Base-by-base conservation (phyloP, 2,888 invertebrate genomes). In the Geotrupes spiniger region DNA sequence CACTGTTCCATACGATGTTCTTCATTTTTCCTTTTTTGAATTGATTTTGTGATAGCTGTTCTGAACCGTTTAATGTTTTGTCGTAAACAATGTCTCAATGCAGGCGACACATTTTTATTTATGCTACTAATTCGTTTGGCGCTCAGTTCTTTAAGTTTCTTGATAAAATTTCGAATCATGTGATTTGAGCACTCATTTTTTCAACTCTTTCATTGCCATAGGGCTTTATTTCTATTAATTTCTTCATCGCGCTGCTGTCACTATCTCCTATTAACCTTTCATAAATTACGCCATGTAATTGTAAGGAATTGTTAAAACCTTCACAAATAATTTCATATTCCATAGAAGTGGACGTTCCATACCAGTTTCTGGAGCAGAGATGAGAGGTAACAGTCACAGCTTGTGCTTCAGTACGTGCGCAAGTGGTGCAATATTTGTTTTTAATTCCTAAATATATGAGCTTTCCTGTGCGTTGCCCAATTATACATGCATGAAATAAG, bases 301-400 rank as follows among this genome's bases (percentile, higher is more conserved):
- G 8, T 12, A 33, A 4, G 6, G 14, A 33, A 14, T 33, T 33
- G 9, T 5, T 33, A 33, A 33, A 33, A 33, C 9, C 9, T 14
- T 33, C 33, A 8, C 10, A 10, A 14, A 33, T 33, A 11, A 33
- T 33, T 8, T 33, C 11, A 2, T 12, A 33, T 14, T 33, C 33
- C 33, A 33, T 33, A 14, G 33, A 33, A 8, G 33, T 33, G 5
- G 33, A 33, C n/a, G 33, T 33, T 2, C 14, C 15, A 33, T 33
- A 1, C 33, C 33, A 33, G 14, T 33, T 33, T 33, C 14, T 33
- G 2, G 15, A 33, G 14, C 14, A 33, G 3, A 8, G 10, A 33
- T 33, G 33, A 4, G 12, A 8, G 4, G 6, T 14, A 12, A 1
- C 8, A 11, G n/a, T 14, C 3, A n/a, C 5, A 14, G 10, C 14